Evolutionary conservation across 2,888 invertebrate species (phyloP), one percentile per base, ranked within the genome.

Genomic region (Tetranychus truncatus): DNA sequence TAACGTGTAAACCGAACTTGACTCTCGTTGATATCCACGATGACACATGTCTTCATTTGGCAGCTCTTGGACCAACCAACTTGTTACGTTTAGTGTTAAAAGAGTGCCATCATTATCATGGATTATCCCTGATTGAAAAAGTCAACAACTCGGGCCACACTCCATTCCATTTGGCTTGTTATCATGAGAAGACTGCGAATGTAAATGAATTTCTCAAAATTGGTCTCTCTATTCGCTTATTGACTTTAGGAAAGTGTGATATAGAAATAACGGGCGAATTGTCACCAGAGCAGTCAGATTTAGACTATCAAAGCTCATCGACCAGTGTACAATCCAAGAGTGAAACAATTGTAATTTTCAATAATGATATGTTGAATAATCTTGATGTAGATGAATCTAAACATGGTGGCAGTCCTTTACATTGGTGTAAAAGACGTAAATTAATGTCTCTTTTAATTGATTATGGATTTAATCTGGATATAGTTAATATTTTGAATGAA

Each of bases 11-110:
- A 78, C 87, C 88, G 75, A 80, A 87, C 86, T 1, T 83, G 89
- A 78, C 89, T 89, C 76, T 88, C 78, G 83, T 89, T 45, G 92
- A 92, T 81, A 84, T 86, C 76, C 87, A 89, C 75, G 89, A 88
- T 1, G 91, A 92, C 81, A 90, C 91, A 9, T 89, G 92, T 3
- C 91, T 89, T 81, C 95, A 95, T 82, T 91, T 90, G 81, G 94
- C 94, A 7, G 92, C 94, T 0, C 88, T 86, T 75, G 88, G 90
- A 72, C 88, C 88, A 78, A 91, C 90, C 81, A 91, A 92, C 78
- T 90, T 93, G 77, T 89, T 94, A 76, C 78, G 82, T 82, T 44
- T 44, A 24, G 72, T 72, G n/a, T 15, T 34, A 2, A 72, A n/a
- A 45, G 45, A 34, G 2, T 20, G 9, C 15, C 34, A 72, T 24